These are phyloP conservation scores for Chrysolina oricalcia DNA, from an alignment of 2,888 invertebrate species.

Conservation along the genomic window DNA sequence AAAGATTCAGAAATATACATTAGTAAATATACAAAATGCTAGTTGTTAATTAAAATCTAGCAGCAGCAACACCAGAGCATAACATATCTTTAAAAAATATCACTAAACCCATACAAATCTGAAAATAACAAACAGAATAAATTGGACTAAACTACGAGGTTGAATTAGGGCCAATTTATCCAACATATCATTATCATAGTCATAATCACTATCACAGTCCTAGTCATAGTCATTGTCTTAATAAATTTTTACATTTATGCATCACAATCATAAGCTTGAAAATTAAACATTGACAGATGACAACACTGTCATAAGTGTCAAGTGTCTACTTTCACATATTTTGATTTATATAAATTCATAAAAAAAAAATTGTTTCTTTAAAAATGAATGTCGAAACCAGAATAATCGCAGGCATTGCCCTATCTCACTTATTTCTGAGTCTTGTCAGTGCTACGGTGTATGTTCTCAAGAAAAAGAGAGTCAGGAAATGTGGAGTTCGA, in stretches of 20 bases:
- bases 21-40: no score
- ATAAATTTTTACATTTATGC: background rate
- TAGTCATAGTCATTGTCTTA: no score
- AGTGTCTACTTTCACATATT: background rate
- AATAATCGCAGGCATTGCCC: background rate
- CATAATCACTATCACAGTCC: no score
- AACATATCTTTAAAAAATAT: no score
- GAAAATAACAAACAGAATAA: no score
- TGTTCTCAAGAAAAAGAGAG: background rate
- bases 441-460: background rate
- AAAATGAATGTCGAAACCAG: background rate
- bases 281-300: background rate
- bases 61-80: no score
- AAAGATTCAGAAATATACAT: no score
- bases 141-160: no score
- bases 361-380: background rate
- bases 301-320: background rate
- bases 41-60: no score
- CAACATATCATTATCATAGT: no score
- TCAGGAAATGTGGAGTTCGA: constrained; percentile 14
- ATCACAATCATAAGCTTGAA: background rate
- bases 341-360: background rate
- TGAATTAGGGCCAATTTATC: no score
- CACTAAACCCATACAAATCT: no score
- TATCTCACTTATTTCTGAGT: background rate